These are phyloP conservation scores for Saguinus imperator DNA, from an alignment of 2,113 vertebrate genomes.

Conservation along the genomic window DNA sequence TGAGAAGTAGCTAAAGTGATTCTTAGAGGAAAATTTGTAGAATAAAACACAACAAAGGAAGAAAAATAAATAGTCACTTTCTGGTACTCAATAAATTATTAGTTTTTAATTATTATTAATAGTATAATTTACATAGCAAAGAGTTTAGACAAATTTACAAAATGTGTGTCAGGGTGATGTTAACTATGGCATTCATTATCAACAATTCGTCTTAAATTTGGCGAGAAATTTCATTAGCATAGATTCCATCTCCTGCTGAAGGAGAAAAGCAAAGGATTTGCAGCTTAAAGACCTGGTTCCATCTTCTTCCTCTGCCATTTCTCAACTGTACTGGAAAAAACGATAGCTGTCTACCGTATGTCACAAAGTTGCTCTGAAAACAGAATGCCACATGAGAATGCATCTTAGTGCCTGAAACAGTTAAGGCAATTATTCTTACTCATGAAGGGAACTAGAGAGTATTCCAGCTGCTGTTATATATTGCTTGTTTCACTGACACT, in stretches of 20 bases:
- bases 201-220: background rate
- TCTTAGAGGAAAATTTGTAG: background rate
- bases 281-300: background rate
- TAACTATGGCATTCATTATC: background rate
- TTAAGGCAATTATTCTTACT: background rate
- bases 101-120: background rate
- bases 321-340: background rate
- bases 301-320: background rate
- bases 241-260: background rate
- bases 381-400: background rate
- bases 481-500: background rate
- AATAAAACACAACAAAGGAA: background rate
- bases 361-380: background rate
- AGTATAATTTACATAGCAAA: background rate
- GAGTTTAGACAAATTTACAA: background rate
- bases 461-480: background rate
- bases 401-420: background rate
- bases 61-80: background rate
- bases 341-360: background rate
- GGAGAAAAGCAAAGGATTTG: conserved; percentile 18
- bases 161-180: background rate
- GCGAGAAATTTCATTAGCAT: background rate
- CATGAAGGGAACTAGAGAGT: background rate
- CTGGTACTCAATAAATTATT: background rate
- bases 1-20: background rate